These are phyloP conservation scores for Cirrhinus molitorella DNA, from an alignment of 2,797 vertebrate genomes.

Conservation along the genomic window DNA sequence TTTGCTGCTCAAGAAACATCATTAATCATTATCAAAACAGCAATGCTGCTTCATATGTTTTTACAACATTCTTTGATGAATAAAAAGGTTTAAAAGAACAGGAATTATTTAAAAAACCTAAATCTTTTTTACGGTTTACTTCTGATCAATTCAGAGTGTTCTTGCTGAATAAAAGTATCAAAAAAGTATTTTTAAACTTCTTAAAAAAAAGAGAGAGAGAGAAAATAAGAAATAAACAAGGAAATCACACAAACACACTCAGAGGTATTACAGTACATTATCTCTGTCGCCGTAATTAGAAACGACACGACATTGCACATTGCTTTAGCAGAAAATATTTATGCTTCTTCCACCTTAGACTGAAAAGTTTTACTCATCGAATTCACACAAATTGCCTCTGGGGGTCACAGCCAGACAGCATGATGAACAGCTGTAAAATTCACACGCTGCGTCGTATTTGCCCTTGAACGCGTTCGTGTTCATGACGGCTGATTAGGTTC, in stretches of 20 bases:
- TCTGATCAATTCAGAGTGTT: not conserved
- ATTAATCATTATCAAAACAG: not conserved
- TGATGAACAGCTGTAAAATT: slow-evolving; percentile 56
- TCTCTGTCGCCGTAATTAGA: not conserved
- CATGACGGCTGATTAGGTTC: slow-evolving; percentile 59
- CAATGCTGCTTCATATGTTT: not conserved
- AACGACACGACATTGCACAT: not conserved
- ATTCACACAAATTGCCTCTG: slow-evolving; percentile 35
- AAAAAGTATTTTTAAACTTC: not conserved
- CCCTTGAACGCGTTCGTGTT: slow-evolving; percentile 49
- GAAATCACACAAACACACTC: not conserved
- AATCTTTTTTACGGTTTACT: not conserved
- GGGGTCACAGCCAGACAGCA: slow-evolving; percentile 40
- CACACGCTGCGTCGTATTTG: slow-evolving; percentile 52
- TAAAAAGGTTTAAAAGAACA: not conserved
- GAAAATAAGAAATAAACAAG: not conserved
- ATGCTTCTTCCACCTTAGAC: not conserved
- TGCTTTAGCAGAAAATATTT: not conserved
- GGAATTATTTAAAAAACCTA: not conserved
- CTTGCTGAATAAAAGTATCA: not conserved
- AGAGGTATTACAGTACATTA: not conserved
- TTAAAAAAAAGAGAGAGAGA: not conserved
- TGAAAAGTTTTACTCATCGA: slow-evolving; percentile 39
- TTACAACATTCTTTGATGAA: not conserved
- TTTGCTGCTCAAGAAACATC: not conserved